These are phyloP conservation scores for Coleophora flavipennella DNA, from an alignment of 2,888 invertebrate species.

Conservation along the genomic window DNA sequence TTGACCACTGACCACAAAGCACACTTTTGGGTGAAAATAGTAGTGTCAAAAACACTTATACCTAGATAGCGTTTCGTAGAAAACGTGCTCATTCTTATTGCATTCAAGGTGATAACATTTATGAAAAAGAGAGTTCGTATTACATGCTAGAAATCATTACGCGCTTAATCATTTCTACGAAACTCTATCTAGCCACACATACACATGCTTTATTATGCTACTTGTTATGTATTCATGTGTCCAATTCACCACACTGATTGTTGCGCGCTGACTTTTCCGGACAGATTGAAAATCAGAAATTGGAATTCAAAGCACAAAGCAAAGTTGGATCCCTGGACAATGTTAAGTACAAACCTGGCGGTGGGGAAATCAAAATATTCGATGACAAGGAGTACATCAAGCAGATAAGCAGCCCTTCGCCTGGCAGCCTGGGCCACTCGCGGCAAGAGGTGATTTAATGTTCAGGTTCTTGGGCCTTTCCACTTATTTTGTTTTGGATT, in stretches of 20 bases:
- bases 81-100: too few relatives aligned
- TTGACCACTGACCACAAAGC: too few relatives aligned
- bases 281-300: conserved; percentile 91
- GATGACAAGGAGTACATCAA: conserved; percentile 93
- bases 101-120: too few relatives aligned
- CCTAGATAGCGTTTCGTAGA: too few relatives aligned
- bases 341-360: conserved; percentile 92
- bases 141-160: too few relatives aligned
- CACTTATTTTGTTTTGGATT: conserved; percentile 24
- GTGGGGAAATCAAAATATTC: conserved; percentile 94
- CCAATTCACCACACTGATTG: conserved; percentile 10
- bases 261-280: conserved; percentile 51
- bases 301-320: conserved; percentile 93
- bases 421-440: conserved; percentile 48
- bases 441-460: conserved; percentile 65
- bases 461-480: conserved; percentile 17
- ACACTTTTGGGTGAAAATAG: too few relatives aligned
- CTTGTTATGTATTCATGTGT: not conserved
- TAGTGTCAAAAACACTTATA: too few relatives aligned
- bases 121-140: too few relatives aligned
- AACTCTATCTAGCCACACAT: too few relatives aligned
- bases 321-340: conserved; percentile 94
- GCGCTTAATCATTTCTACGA: too few relatives aligned
- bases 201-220: too few relatives aligned
- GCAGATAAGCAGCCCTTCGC: conserved; percentile 74